These are phyloP conservation scores for Actias luna DNA, from an alignment of 2,888 invertebrate species.

Conservation along the genomic window DNA sequence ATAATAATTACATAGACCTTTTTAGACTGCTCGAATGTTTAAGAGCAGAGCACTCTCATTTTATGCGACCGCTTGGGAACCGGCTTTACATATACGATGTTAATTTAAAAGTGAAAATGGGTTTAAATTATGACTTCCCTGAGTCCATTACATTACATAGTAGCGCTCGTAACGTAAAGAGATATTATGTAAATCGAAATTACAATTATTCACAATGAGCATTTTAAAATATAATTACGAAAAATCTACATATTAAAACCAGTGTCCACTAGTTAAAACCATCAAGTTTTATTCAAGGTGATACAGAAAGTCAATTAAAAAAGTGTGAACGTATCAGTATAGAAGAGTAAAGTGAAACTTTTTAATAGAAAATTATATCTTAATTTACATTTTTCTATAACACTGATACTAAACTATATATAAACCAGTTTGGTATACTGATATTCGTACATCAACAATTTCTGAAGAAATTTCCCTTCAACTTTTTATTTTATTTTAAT, in stretches of 20 bases:
- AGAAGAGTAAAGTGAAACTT: too few species aligned
- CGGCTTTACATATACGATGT: constrained; percentile 35
- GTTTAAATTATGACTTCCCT: constrained; percentile 17
- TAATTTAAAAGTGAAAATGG: constrained; percentile 34
- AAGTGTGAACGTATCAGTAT: too few species aligned
- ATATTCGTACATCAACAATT: too few species aligned
- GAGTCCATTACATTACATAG: constrained; percentile 19
- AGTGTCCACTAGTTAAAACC: neutral
- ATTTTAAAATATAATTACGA: neutral
- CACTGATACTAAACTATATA: too few species aligned
- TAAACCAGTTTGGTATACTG: too few species aligned
- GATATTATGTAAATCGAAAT: constrained; percentile 2
- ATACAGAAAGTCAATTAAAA: neutral
- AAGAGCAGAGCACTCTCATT: constrained; percentile 34
- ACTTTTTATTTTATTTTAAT: too few species aligned
- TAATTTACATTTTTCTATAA: too few species aligned
- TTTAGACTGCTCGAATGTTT: constrained; percentile 34
- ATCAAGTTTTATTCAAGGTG: neutral
- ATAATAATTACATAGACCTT: constrained; percentile 43
- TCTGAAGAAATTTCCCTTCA: too few species aligned
- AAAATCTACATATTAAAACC: neutral
- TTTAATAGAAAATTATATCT: too few species aligned
- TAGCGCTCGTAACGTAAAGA: neutral
- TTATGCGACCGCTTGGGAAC: constrained; percentile 36
- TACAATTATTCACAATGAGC: neutral